Evolutionary conservation across 2,888 invertebrate species (phyloP).

Genomic region (Desoria tigrina): DNA sequence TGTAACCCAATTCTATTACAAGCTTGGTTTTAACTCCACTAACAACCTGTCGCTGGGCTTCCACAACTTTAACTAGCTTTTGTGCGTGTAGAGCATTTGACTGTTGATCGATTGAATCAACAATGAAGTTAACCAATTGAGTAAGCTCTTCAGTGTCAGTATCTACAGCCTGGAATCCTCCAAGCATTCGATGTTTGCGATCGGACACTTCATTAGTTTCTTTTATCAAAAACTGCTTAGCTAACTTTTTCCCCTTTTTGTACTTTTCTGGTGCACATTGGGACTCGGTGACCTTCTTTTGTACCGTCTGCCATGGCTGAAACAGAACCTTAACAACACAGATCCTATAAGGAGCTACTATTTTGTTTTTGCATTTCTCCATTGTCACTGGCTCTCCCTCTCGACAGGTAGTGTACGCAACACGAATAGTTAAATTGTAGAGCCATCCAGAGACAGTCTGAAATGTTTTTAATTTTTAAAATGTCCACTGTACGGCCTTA

Average conservation of each 20-base stretch:
- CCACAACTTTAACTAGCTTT: slow-evolving; percentile 50
- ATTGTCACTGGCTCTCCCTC: slow-evolving; percentile 35
- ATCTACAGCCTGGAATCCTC: slow-evolving; percentile 46
- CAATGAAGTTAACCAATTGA: slow-evolving; percentile 50
- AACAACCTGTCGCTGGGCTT: slow-evolving; percentile 57
- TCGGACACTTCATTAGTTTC: slow-evolving; percentile 14
- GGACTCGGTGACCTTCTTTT: slow-evolving; percentile 53
- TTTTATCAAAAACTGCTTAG: slow-evolving; percentile 25
- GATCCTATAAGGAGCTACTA: slow-evolving; percentile 34
- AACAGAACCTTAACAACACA: slow-evolving; percentile 51
- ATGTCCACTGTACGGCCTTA: neutral
- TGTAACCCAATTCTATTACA: slow-evolving; percentile 63
- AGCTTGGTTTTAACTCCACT: slow-evolving; percentile 64
- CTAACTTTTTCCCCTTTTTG: slow-evolving; percentile 43
- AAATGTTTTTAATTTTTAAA: too few relatives aligned
- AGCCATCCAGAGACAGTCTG: slow-evolving; percentile 66
- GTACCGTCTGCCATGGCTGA: slow-evolving; percentile 52
- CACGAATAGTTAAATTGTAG: slow-evolving; percentile 62
- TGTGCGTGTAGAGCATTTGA: slow-evolving; percentile 54
- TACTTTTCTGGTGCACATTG: slow-evolving; percentile 53
- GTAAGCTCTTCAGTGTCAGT: slow-evolving; percentile 49
- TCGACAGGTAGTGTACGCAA: slow-evolving; percentile 61
- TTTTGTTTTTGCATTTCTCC: slow-evolving; percentile 46
- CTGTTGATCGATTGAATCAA: slow-evolving; percentile 51
- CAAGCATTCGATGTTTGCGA: slow-evolving; percentile 23